phyloP scores from a whole-genome alignment of 2,888 invertebrate genomes.

The Caenorhabditis afra region DNA sequence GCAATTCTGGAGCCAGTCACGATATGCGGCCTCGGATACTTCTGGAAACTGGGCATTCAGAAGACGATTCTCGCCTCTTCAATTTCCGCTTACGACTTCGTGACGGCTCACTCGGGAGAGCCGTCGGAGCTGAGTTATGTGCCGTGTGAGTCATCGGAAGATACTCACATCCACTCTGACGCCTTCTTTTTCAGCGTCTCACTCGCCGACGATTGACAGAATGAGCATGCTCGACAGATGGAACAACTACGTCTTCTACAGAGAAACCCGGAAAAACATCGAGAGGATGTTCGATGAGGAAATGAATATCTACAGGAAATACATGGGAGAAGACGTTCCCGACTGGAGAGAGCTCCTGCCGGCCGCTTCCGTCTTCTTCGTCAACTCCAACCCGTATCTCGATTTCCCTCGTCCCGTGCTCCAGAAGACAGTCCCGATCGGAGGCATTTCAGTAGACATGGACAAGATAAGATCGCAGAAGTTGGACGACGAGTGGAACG shows the following conservation, averaged over 20 bases:
- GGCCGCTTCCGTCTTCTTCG: slow-evolving; percentile 50
- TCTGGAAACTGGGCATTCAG: slow-evolving; percentile 8
- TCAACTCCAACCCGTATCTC: slow-evolving; percentile 62
- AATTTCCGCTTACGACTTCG: background rate
- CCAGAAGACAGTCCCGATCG: slow-evolving; percentile 62
- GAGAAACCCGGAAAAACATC: slow-evolving; percentile 20
- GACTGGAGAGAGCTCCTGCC: slow-evolving; percentile 50
- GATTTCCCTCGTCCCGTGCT: slow-evolving; percentile 60
- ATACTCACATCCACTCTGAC: background rate
- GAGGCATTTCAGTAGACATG: slow-evolving; percentile 62
- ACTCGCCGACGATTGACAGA: slow-evolving; percentile 28
- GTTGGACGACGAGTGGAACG: slow-evolving; percentile 29
- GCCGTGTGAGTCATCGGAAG: slow-evolving; percentile 3
- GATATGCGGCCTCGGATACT: slow-evolving; percentile 11
- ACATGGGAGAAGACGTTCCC: slow-evolving; percentile 23
- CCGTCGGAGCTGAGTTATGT: slow-evolving; percentile 4
- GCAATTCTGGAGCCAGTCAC: slow-evolving; percentile 7
- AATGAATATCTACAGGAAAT: slow-evolving; percentile 5
- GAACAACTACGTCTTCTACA: slow-evolving; percentile 31
- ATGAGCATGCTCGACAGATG: slow-evolving; percentile 44
- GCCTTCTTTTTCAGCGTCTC: slow-evolving; percentile 17
- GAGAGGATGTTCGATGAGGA: slow-evolving; percentile 42
- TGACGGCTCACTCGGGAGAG: background rate
- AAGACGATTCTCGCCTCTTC: slow-evolving; percentile 15
- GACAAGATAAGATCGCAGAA: slow-evolving; percentile 37